phyloP scores from a whole-genome alignment of 2,888 invertebrate species.

The Homarus gammarus region DNA sequence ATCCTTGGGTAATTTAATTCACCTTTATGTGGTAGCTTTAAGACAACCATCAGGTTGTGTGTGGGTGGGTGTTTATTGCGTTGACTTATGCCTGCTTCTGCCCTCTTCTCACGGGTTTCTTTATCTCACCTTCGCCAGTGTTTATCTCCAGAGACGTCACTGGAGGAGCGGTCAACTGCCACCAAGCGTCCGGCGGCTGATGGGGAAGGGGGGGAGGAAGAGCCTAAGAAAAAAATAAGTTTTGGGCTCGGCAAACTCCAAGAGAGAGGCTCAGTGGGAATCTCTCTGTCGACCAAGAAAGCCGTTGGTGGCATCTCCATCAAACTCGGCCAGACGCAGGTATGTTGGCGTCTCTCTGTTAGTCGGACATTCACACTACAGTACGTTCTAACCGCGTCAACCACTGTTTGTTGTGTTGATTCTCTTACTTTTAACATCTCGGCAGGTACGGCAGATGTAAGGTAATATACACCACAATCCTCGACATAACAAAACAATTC shows the following conservation, averaged over 20 bases:
- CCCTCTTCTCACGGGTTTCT: slow-evolving; percentile 68
- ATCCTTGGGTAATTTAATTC: no score
- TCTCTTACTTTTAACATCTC: no score
- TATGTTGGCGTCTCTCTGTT: slow-evolving; percentile 7
- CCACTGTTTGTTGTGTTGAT: no score
- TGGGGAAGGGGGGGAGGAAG: slow-evolving; percentile 59
- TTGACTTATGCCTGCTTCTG: slow-evolving; percentile 31
- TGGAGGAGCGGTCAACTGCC: slow-evolving; percentile 56
- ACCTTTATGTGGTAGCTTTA: no score
- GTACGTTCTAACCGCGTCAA: no score
- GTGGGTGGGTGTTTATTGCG: no score
- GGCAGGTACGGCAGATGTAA: no score
- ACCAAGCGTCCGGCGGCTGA: slow-evolving; percentile 62
- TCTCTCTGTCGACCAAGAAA: slow-evolving; percentile 51
- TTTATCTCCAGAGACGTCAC: slow-evolving; percentile 73
- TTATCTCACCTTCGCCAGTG: slow-evolving; percentile 74
- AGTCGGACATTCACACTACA: background rate
- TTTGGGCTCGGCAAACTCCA: slow-evolving; percentile 66
- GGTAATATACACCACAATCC: no score
- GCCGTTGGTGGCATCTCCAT: slow-evolving; percentile 52
- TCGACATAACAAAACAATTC: no score
- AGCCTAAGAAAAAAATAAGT: slow-evolving; percentile 72
- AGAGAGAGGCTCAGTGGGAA: slow-evolving; percentile 16
- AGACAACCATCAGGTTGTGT: no score
- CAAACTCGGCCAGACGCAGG: slow-evolving; percentile 68